Evolutionary conservation across 2,797 vertebrate genomes (phyloP), one percentile per base, ranked within the genome.

Genomic region (Scolopax rusticola): DNA sequence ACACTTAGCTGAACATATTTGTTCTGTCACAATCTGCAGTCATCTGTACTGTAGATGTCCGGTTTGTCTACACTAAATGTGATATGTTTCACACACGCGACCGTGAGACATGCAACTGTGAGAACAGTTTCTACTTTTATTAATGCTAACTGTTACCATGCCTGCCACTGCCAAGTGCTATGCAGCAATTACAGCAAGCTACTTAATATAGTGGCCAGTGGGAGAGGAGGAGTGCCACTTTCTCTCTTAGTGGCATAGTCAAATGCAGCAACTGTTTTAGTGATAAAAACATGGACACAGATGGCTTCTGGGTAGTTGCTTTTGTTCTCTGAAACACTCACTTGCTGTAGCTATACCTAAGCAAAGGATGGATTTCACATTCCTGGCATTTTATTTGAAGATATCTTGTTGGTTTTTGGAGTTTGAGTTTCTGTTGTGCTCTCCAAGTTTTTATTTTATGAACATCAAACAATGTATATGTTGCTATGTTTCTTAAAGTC

Each of bases 131-230:
- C 94, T 90, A 61, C 93, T 96, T 97, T 96, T 95, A 88, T 93
- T 97, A 96, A 92, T 60, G 91, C 74, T 89, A 90, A 91, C 75
- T 95, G 89, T 90, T 96, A 89, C 95, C 88, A 74, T 48, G 95
- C 74, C 86, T 91, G 95, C 81, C 90, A 89, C 79, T 93, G 91
- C 96, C 95, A 96, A 97, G 83, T 92, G 83, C 91, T 95, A 40
- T 81, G 90, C 84, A 81, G 83, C 90, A 95, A 77, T 97, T 95
- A 75, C 86, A 92, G 33, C 2, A 7, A 97, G 75, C 82, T 96
- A 11, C 96, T 95, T 97, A 95, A 94, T 96, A 96, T 87, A 96
- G 94, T 89, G 97, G 90, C 93, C 94, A 96, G 93, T 96, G 92
- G 84, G 95, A 95, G 91, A 94, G 85, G 89, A 84, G 84, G 59